A percentile compares a stretch with the other conserved stretches of the same genome.
Evolutionary conservation across 1,140 invertebrate species (phyloP).

Genomic region (Tribolium castaneum): DNA sequence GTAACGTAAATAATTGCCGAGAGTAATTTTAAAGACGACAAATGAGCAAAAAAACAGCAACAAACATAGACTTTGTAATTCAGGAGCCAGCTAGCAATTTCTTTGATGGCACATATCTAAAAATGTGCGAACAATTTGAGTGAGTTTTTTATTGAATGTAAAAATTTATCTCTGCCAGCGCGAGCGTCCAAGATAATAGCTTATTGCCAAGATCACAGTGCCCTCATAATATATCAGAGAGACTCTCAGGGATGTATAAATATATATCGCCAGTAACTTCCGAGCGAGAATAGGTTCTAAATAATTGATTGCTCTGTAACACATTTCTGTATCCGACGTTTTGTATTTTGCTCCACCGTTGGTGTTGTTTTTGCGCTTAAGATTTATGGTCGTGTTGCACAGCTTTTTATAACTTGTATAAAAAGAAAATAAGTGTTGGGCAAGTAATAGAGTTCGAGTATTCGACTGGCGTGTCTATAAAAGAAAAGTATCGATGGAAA

Average conservation of each 20-base stretch:
- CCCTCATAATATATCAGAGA: constrained; percentile 18
- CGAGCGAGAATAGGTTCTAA: constrained; percentile 37
- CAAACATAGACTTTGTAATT: neutral
- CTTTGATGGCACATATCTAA: neutral
- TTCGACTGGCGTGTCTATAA: neutral
- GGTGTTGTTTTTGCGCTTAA: constrained; percentile 39
- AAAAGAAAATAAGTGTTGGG: constrained; percentile 41
- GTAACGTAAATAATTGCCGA: no score
- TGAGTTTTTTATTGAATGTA: constrained; percentile 17
- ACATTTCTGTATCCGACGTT: constrained; percentile 42
- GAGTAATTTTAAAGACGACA: no score
- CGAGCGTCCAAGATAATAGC: constrained; percentile 7
- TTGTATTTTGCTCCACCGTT: constrained; percentile 40
- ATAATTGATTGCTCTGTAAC: constrained; percentile 46
- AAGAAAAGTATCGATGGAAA: neutral
- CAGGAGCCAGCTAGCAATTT: neutral
- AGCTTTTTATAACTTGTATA: constrained; percentile 28
- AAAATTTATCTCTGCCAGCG: constrained; percentile 19
- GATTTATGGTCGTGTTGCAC: constrained; percentile 44
- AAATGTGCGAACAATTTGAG: constrained; percentile 23
- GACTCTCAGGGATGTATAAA: constrained; percentile 39
- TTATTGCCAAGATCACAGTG: constrained; percentile 18
- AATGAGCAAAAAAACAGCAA: no score
- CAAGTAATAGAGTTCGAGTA: constrained; percentile 25
- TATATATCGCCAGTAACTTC: constrained; percentile 42